Evolutionary conservation across 2,113 vertebrate species (phyloP).

Genomic region (human): GRCh38 chr12:75939001-75939500

Average conservation of each 20-base stretch:
- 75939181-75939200: background rate
- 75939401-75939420: background rate
- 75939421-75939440: background rate
- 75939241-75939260: background rate
- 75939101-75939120: background rate
- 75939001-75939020: background rate
- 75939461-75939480: slow-evolving; percentile 26
- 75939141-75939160: background rate
- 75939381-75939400: background rate
- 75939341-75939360: background rate
- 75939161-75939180: too few species aligned
- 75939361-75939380: background rate
- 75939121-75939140: background rate
- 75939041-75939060: background rate
- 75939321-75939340: background rate
- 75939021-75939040: background rate
- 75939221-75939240: too few species aligned
- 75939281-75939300: background rate
- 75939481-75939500: background rate
- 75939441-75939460: slow-evolving; percentile 18
- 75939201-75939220: background rate
- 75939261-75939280: background rate
- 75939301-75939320: background rate
- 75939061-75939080: background rate
- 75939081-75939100: background rate